Evolutionary conservation across 2,113 vertebrate species (phyloP).

Genomic region (Gallinago paraguaiae): DNA sequence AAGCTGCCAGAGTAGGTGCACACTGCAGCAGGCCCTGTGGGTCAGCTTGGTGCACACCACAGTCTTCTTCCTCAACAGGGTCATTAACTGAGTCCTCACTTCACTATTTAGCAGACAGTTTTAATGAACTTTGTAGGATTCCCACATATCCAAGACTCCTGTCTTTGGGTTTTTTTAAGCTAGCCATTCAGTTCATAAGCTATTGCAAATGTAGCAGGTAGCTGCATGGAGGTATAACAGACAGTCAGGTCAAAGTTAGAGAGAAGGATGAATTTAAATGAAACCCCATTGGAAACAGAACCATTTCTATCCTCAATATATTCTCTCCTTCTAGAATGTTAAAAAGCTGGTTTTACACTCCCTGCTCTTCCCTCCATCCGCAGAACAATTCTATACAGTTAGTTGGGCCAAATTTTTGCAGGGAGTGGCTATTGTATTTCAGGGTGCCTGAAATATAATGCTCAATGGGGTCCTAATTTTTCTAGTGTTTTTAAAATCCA

Average conservation of each 20-base stretch:
- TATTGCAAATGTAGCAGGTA: not conserved
- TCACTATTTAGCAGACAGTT: not conserved
- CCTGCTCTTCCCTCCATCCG: not conserved
- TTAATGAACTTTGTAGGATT: not conserved
- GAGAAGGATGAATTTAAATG: not conserved
- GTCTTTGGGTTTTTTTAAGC: not conserved
- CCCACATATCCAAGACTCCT: not conserved
- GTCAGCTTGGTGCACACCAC: not conserved
- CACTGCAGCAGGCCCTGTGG: not conserved
- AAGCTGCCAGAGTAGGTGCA: not conserved
- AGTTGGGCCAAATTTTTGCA: not conserved
- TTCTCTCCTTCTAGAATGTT: not conserved
- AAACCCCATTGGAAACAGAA: not conserved
- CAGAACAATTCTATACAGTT: not conserved
- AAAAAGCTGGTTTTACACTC: not conserved
- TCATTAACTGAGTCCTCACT: not conserved
- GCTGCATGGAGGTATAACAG: not conserved
- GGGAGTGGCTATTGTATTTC: not conserved
- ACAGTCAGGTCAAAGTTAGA: not conserved
- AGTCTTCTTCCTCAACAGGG: not conserved
- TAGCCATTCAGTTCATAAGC: not conserved
- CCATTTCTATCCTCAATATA: not conserved
- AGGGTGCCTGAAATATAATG: not conserved
- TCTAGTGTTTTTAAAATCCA: not conserved
- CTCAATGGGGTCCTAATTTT: not conserved